Conservation (phyloP, 1,140 invertebrate species). For the Drosophila insularis region DNA sequence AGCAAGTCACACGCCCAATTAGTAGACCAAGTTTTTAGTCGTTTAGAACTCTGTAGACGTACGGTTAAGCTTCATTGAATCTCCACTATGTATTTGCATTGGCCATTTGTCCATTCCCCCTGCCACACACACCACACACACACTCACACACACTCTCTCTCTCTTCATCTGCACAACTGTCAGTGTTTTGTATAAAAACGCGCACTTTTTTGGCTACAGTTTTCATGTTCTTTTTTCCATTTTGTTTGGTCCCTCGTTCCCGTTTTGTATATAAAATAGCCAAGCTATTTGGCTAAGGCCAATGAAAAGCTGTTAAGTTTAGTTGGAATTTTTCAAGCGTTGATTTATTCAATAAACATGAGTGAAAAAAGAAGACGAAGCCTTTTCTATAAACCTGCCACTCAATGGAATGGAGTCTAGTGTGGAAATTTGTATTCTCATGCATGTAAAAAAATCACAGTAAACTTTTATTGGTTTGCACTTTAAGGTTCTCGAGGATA, state of each 20-base stretch:
- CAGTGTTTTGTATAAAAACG: slow-evolving; percentile 32
- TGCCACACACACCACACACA: not conserved
- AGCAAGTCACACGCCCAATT: slow-evolving; percentile 77
- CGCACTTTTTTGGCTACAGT: slow-evolving; percentile 73
- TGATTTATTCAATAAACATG: slow-evolving; percentile 73
- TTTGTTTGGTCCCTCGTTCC: not conserved
- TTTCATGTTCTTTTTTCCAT: slow-evolving; percentile 38
- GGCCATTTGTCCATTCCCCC: slow-evolving; percentile 39
- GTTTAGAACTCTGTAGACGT: slow-evolving; percentile 63
- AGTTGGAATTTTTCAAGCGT: slow-evolving; percentile 69
- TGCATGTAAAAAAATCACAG: not conserved
- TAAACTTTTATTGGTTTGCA: not conserved
- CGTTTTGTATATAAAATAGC: slow-evolving; percentile 46
- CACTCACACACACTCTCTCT: not conserved
- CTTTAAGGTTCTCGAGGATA: not conserved
- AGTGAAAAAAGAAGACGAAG: slow-evolving; percentile 31
- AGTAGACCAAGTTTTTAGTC: slow-evolving; percentile 73
- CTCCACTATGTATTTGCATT: slow-evolving; percentile 78
- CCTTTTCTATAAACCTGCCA: not conserved
- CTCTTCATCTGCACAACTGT: slow-evolving; percentile 30
- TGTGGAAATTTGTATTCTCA: not conserved
- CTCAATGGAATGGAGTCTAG: not conserved
- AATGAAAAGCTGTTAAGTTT: slow-evolving; percentile 75
- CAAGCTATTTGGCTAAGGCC: slow-evolving; percentile 66
- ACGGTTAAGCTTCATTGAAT: slow-evolving; percentile 76